Percentiles rank a stretch among this genome's conserved stretches.
Conservation (phyloP, 2,113 vertebrate species). For the Hepsetus odoe region DNA sequence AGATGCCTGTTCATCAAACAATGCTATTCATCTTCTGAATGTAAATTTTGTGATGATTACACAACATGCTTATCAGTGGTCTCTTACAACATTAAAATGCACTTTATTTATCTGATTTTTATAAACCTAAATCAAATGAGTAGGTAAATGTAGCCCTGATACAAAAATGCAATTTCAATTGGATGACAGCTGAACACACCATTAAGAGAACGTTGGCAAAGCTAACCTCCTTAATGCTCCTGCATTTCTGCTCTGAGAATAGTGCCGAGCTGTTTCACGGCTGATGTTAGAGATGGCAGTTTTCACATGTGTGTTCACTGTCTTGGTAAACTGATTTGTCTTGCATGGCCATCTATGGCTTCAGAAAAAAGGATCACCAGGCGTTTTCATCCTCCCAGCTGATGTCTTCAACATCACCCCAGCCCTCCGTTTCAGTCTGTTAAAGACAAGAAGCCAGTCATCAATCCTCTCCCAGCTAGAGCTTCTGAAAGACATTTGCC, state of each 20-base stretch:
- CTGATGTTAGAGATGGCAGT: not conserved
- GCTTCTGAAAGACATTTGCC: not conserved
- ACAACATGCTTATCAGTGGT: not conserved
- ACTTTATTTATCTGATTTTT: not conserved
- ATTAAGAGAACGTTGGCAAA: not conserved
- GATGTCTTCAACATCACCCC: slow-evolving; percentile 89
- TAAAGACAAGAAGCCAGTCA: slow-evolving; percentile 38
- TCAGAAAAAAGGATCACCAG: slow-evolving; percentile 77
- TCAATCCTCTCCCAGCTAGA: not conserved
- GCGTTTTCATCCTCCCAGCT: slow-evolving; percentile 87
- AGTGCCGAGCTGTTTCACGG: not conserved
- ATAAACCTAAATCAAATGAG: not conserved
- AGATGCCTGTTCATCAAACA: not conserved
- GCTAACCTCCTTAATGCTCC: not conserved
- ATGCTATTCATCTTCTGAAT: not conserved
- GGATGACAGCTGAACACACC: not conserved
- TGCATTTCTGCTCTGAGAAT: not conserved
- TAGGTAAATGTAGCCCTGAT: not conserved
- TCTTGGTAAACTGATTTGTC: not conserved
- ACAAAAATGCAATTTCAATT: not conserved
- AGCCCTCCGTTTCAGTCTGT: slow-evolving; percentile 86
- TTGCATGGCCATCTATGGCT: slow-evolving; percentile 34
- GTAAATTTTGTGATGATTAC: not conserved
- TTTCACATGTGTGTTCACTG: not conserved
- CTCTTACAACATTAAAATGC: not conserved